Evolutionary conservation across 53 echinoderm and acorn worm genomes (phyloP), one percentile per base, ranked within the genome.

Genomic region (Crossaster papposus): DNA sequence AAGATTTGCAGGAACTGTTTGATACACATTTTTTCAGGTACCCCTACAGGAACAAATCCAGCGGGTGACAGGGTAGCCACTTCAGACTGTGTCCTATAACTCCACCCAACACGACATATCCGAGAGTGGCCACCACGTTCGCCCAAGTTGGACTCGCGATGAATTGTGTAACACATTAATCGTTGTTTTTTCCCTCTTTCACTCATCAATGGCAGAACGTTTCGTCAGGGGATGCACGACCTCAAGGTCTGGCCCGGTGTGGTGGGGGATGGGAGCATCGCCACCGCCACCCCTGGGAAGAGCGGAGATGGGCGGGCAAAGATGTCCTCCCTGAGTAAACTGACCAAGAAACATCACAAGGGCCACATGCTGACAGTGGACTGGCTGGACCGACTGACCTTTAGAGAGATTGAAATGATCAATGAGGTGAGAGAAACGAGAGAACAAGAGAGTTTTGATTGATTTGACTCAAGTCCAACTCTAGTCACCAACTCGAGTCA

Each of bases 301-400:
- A 86, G 91, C 13, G 90, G 54, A 2, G 96, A 91, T 24, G 88
- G 91, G 33, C 77, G 87, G 13, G 95, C 95, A 80, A 93, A 92
- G 52, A 99, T 99, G 99, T 90, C 96, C 30, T 79, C 91, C 58
- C 90, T 99, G 33, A 94, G 95, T 64, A 99, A 99, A 84, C 92
- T 99, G 28, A 96, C 96, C 89, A 99, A 99, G 93, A 96, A 99
- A 79, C 99, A 96, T 79, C 91, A 87, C 37, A 99, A 99, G 64
- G 99, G 99, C 53, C 96, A 96, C 72, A 98, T 99, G 99, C 93
- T 96, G 35, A 99, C 96, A 85, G 93, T 96, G 75, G 96, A 96
- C 86, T 96, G 99, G 96, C 77, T 99, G 75, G 99, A 99, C 75
- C 88, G 99, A 72, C 92, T 99, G 30, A 99, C 99, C 14, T 99